These are phyloP conservation scores for Otus sunia DNA, from an alignment of 2,113 vertebrate genomes.

Conservation along the genomic window DNA sequence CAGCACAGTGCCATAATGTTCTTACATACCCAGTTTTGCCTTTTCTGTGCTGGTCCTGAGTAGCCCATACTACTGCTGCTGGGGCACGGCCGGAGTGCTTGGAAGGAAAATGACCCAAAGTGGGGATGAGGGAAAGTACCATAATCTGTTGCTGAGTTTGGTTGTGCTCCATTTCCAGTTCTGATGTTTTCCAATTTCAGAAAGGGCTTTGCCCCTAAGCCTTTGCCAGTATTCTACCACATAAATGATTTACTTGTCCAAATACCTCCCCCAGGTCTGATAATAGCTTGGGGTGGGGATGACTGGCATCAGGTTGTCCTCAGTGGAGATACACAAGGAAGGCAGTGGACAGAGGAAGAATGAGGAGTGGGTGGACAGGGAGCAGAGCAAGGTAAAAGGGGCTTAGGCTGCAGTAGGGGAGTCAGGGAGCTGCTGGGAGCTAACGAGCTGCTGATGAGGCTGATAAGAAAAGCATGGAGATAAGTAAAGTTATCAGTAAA, in stretches of 20 bases:
- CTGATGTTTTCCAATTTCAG: not conserved
- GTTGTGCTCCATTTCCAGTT: not conserved
- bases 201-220: not conserved
- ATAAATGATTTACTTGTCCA: not conserved
- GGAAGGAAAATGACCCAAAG: not conserved
- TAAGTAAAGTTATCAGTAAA: not conserved
- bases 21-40: not conserved
- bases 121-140: not conserved
- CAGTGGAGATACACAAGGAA: not conserved
- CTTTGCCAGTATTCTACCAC: not conserved
- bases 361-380: not conserved
- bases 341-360: not conserved
- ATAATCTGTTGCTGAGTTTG: not conserved
- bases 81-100: not conserved
- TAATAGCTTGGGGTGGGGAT: not conserved
- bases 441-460: not conserved
- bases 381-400: not conserved
- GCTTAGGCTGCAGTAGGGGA: fast-evolving
- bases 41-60: not conserved
- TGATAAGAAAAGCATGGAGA: not conserved
- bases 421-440: not conserved
- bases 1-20: not conserved
- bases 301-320: not conserved
- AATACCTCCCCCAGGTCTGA: not conserved
- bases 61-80: not conserved